These are phyloP conservation scores for Hemithea aestivaria DNA, from an alignment of 2,888 invertebrate genomes.

Conservation along the genomic window DNA sequence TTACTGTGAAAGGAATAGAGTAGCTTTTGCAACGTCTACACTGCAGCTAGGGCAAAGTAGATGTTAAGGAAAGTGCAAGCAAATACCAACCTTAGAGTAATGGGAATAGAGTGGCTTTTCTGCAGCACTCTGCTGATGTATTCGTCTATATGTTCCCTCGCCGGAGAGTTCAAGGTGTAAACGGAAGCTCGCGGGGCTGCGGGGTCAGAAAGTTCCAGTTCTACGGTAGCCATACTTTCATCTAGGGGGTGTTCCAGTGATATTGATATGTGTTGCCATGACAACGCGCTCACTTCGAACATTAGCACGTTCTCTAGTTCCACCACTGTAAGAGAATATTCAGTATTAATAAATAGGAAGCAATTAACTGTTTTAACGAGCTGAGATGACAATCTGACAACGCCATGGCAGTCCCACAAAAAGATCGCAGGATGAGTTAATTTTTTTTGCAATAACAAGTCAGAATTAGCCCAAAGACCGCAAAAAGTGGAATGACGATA, in stretches of 20 bases:
- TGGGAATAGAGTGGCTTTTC: slow-evolving; percentile 94
- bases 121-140: slow-evolving; percentile 83
- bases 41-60: not conserved
- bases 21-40: too few relatives aligned
- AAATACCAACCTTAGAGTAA: slow-evolving; percentile 85
- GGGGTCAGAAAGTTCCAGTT: slow-evolving; percentile 90
- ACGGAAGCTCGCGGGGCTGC: slow-evolving; percentile 88
- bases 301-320: slow-evolving; percentile 89
- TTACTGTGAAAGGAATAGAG: too few relatives aligned
- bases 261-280: slow-evolving; percentile 93
- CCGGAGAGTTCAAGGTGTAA: slow-evolving; percentile 79
- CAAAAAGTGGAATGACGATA: too few relatives aligned
- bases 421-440: too few relatives aligned
- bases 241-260: slow-evolving; percentile 95
- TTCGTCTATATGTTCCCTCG: slow-evolving; percentile 63
- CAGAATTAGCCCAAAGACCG: too few relatives aligned
- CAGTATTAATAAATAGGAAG: too few relatives aligned
- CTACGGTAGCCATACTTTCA: slow-evolving; percentile 95
- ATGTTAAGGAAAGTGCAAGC: not conserved
- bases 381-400: too few relatives aligned
- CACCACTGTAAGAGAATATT: slow-evolving; percentile 40
- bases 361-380: too few relatives aligned
- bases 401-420: too few relatives aligned
- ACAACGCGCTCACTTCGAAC: slow-evolving; percentile 94
- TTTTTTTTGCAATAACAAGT: too few relatives aligned